These are phyloP conservation scores for Cephus rjabovi DNA, from an alignment of 2,888 invertebrate species.

Conservation along the genomic window DNA sequence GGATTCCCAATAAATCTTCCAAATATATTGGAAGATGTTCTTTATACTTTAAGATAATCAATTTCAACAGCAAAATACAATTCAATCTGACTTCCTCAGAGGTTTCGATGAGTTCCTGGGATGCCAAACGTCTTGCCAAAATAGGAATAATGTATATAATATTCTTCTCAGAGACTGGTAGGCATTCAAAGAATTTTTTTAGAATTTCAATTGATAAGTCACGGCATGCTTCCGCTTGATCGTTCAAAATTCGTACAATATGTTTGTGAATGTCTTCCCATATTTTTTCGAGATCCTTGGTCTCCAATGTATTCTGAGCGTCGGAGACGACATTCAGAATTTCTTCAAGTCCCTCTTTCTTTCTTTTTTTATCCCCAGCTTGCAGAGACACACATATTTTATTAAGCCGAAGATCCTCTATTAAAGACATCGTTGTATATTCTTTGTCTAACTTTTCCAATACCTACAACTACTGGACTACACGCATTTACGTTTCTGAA, in stretches of 20 bases:
- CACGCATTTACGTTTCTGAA: not conserved
- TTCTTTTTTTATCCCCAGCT: constrained; percentile 72
- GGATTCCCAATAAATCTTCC: constrained; percentile 80
- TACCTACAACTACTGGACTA: not conserved
- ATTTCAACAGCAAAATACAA: constrained; percentile 75
- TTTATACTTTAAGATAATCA: constrained; percentile 75
- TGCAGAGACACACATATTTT: constrained; percentile 63
- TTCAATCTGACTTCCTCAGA: constrained; percentile 87
- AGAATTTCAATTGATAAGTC: constrained; percentile 72
- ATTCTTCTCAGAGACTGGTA: constrained; percentile 78
- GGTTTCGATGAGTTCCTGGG: constrained; percentile 77
- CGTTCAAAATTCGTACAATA: constrained; percentile 68
- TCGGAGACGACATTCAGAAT: constrained; percentile 66
- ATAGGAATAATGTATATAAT: constrained; percentile 82
- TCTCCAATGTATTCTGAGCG: constrained; percentile 67
- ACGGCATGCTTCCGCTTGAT: constrained; percentile 75
- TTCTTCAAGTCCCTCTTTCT: constrained; percentile 71
- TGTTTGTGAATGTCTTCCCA: constrained; percentile 67
- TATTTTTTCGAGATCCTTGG: constrained; percentile 52
- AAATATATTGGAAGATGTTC: constrained; percentile 75
- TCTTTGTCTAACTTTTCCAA: not conserved
- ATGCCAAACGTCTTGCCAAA: constrained; percentile 81
- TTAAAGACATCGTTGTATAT: not conserved
- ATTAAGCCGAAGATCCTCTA: constrained; percentile 1
- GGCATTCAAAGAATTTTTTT: constrained; percentile 69